Base-by-base conservation (phyloP, 2,797 vertebrate genomes). In the Sebastes elongatus region DNA sequence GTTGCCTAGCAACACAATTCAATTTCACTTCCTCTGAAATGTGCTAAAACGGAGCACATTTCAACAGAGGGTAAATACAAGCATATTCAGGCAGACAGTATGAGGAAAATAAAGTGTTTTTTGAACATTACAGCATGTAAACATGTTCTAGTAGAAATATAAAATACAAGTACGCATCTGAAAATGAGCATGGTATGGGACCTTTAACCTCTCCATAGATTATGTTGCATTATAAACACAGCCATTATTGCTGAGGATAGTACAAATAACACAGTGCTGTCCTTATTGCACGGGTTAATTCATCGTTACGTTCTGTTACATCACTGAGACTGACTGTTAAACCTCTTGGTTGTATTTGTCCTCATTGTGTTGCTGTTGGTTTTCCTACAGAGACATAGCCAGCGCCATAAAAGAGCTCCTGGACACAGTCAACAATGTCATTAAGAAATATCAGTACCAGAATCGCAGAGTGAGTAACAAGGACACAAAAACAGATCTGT, bases 361-460 rank as follows among this genome's bases (percentile, higher is more conserved):
- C 42, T 46, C 42, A 46, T 46, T 46, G 38, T 53, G 66, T 56
- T 82, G 4, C 1, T 10, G 30, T 60, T 71, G 30, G 2, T 46
- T 81, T 84, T 71, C 38, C 71, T 69, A 83, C 83, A 99, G 98
- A 96, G 98, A 99, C 95, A 99, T 99, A 76, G 99, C 99, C 76
- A 99, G 99, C 95, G 99, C 99, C 95, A 99, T 99, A 95, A 99
- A 99, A 95, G 99, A 99, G 93, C 97, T 99, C 84, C 97, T 99
- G 93, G 99, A 99, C 94, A 99, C 99, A 88, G 98, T 99, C 96
- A 99, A 99, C 96, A 99, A 97, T 32, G 99, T 99, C 94, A 99
- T 99, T 94, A 99, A 98, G 95, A 99, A 98, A 95, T 99, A 99
- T 85, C 99, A 99, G 76, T 99, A 99, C 93, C 98, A 99, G 97